Conservation (phyloP, 2,797 vertebrate species). For the Sebastes jordani region DNA sequence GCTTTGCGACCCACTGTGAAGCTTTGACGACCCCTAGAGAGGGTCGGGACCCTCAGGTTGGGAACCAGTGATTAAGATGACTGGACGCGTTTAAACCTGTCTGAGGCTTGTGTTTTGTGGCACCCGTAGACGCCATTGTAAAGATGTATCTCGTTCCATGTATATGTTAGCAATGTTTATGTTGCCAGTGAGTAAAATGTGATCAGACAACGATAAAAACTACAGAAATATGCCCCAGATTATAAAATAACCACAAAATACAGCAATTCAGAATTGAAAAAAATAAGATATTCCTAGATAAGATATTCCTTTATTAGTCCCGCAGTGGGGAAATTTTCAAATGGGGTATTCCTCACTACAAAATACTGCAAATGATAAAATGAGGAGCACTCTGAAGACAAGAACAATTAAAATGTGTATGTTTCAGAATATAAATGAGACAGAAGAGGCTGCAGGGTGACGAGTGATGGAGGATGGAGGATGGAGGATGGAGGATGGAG, state of each 20-base stretch:
- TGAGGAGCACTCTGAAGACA: neutral
- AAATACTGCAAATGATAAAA: neutral
- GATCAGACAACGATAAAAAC: neutral
- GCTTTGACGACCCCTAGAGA: no score
- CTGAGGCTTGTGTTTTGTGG: neutral
- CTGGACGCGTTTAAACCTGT: neutral
- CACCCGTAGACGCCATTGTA: neutral
- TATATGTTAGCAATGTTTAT: neutral
- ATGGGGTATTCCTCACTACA: neutral
- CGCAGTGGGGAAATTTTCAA: neutral
- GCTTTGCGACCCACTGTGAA: no score
- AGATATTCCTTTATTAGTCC: no score
- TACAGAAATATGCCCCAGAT: neutral
- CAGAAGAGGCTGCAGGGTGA: constrained; percentile 2
- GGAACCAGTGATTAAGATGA: neutral
- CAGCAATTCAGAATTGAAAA: neutral
- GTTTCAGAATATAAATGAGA: constrained; percentile 6
- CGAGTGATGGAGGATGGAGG: constrained; percentile 3
- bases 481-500: constrained; percentile 8
- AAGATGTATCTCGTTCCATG: neutral
- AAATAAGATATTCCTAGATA: no score
- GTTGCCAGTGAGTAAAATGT: neutral
- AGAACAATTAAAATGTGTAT: neutral
- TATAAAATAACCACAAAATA: neutral
- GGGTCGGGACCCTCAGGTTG: no score